These are phyloP conservation scores for Cydia fagiglandana DNA, from an alignment of 1,140 invertebrate species.

Conservation along the genomic window DNA sequence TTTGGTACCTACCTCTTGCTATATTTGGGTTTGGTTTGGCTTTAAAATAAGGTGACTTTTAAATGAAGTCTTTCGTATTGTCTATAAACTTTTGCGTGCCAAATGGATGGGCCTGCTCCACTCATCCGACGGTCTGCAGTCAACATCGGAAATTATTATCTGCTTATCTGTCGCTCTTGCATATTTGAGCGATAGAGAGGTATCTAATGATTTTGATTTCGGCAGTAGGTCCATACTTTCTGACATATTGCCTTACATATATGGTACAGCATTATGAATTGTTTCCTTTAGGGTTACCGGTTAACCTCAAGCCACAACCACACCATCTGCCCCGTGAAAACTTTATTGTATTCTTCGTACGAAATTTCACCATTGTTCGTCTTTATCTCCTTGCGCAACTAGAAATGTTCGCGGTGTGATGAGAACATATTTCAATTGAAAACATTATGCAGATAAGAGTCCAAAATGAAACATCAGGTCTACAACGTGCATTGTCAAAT, in stretches of 20 bases:
- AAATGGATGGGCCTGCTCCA: no score
- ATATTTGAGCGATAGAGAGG: no score
- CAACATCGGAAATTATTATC: no score
- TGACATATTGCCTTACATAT: constrained; percentile 2
- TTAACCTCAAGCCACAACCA: not conserved
- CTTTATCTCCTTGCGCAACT: constrained; percentile 23
- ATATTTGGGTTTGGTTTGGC: no score
- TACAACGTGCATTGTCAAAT: no score
- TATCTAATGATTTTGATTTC: no score
- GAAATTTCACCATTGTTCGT: constrained; percentile 27
- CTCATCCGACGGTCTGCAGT: no score
- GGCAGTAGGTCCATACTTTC: not conserved
- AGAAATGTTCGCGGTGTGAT: not conserved
- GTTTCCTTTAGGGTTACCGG: not conserved
- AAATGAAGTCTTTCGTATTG: not conserved
- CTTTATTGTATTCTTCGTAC: constrained; percentile 19
- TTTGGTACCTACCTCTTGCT: not conserved
- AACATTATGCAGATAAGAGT: not conserved
- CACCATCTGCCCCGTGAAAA: not conserved
- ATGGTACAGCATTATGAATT: not conserved
- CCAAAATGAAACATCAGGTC: not conserved
- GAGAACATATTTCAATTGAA: not conserved
- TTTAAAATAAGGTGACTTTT: no score
- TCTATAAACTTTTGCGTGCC: no score
- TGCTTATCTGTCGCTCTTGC: no score